phyloP scores from a whole-genome alignment of 2,113 vertebrate species.

The Gasterosteus nipponicus region DNA sequence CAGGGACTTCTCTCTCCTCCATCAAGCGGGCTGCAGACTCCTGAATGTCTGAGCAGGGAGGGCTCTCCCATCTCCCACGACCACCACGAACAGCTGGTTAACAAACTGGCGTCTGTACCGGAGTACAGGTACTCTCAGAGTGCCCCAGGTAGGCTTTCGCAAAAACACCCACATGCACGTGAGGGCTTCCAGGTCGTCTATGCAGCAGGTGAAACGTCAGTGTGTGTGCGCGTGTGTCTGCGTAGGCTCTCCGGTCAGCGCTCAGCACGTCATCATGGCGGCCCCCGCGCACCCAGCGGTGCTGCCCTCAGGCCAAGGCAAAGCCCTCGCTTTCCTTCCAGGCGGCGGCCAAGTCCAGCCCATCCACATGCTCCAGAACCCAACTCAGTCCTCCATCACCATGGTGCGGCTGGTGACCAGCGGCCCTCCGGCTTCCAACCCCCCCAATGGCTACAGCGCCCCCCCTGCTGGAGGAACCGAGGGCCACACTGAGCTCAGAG shows the following conservation, averaged over 20 bases:
- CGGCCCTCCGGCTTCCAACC: conserved; percentile 82
- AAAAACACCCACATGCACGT: background rate
- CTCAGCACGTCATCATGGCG: conserved; percentile 94
- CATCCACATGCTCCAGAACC: conserved; percentile 88
- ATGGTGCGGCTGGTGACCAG: conserved; percentile 94
- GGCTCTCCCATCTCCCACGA: conserved; percentile 95
- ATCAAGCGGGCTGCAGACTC: conserved; percentile 95
- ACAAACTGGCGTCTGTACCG: conserved; percentile 91
- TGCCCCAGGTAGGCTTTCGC: conserved; percentile 88
- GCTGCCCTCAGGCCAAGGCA: conserved; percentile 80
- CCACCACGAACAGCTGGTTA: conserved; percentile 87
- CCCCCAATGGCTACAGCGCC: conserved; percentile 92
- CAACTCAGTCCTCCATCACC: conserved; percentile 88
- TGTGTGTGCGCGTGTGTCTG: conserved; percentile 28
- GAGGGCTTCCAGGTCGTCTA: background rate
- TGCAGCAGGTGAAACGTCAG: background rate
- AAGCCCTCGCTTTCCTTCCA: conserved; percentile 90
- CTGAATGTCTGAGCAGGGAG: conserved; percentile 95
- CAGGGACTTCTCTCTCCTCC: conserved; percentile 93
- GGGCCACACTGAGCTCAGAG: conserved; percentile 79
- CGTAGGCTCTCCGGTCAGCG: conserved; percentile 92
- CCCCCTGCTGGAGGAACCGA: conserved; percentile 83
- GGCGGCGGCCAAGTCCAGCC: conserved; percentile 87
- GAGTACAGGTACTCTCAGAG: conserved; percentile 97
- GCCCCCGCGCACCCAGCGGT: conserved; percentile 87